Percentiles rank a stretch among this genome's conserved stretches.
Conservation (phyloP, 2,888 invertebrate genomes). For the Allacma fusca region DNA sequence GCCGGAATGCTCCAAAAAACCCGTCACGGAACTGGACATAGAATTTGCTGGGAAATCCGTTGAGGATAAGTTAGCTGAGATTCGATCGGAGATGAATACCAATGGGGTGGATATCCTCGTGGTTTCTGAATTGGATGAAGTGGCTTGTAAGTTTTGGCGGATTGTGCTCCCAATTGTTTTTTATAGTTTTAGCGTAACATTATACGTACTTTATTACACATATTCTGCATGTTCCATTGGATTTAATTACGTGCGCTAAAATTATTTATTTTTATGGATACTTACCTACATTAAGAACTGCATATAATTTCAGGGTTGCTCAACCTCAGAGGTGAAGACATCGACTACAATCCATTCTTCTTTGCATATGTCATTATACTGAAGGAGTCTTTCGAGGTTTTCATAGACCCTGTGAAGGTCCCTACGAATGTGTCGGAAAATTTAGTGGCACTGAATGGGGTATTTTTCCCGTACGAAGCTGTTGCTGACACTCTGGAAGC, state of each 20-base stretch:
- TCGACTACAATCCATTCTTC: slow-evolving; percentile 86
- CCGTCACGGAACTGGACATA: slow-evolving; percentile 64
- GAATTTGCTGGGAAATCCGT: slow-evolving; percentile 62
- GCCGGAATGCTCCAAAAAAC: slow-evolving; percentile 64
- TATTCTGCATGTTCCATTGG: background rate
- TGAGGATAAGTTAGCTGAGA: slow-evolving; percentile 71
- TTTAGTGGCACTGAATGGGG: background rate
- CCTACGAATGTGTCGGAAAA: slow-evolving; percentile 68
- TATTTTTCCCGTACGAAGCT: background rate
- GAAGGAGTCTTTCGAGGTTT: slow-evolving; percentile 72
- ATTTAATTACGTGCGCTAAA: background rate
- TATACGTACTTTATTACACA: background rate
- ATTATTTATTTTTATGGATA: background rate
- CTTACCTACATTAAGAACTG: background rate
- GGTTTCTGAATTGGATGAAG: slow-evolving; percentile 82
- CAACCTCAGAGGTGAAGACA: slow-evolving; percentile 88
- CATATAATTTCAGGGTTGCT: slow-evolving; percentile 72
- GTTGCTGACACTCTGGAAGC: background rate
- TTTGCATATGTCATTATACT: slow-evolving; percentile 71
- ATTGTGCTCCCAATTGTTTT: background rate
- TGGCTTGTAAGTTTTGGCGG: slow-evolving; percentile 74
- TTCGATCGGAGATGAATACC: slow-evolving; percentile 74
- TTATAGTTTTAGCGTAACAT: background rate
- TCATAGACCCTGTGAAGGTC: slow-evolving; percentile 71
- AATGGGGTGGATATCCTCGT: slow-evolving; percentile 74